These are phyloP conservation scores for Centropus bengalensis DNA, from an alignment of 2,113 vertebrate species.

Conservation along the genomic window DNA sequence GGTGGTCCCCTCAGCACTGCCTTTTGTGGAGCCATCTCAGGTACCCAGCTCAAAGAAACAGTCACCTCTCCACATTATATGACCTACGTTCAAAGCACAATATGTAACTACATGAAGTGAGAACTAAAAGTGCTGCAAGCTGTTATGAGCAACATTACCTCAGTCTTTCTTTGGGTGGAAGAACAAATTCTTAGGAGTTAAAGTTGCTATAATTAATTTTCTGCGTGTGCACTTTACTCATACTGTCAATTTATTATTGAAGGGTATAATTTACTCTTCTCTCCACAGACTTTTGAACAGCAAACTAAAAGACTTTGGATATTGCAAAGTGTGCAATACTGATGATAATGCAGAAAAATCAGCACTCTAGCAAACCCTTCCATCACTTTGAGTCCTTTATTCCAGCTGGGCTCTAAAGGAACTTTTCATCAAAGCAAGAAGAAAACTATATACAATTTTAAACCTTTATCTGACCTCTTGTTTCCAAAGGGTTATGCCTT, in stretches of 20 bases:
- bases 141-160: neutral
- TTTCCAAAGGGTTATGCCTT: conserved; percentile 25
- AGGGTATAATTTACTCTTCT: neutral
- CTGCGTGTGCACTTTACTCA: neutral
- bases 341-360: neutral
- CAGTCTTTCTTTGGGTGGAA: neutral
- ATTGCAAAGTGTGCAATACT: neutral
- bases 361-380: neutral
- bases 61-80: neutral
- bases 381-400: neutral
- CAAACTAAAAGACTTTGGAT: neutral
- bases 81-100: neutral
- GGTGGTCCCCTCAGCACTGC: neutral
- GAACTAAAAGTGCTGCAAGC: neutral
- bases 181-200: neutral
- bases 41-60: neutral
- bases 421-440: conserved; percentile 57
- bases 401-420: conserved; percentile 4
- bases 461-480: conserved; percentile 45
- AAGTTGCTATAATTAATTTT: neutral
- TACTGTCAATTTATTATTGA: neutral
- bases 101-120: neutral
- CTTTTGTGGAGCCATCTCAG: neutral
- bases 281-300: neutral
- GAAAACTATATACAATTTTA: conserved; percentile 10